Evolutionary conservation across 1,140 invertebrate genomes (phyloP).

Genomic region (Heterodera carotae): DNA sequence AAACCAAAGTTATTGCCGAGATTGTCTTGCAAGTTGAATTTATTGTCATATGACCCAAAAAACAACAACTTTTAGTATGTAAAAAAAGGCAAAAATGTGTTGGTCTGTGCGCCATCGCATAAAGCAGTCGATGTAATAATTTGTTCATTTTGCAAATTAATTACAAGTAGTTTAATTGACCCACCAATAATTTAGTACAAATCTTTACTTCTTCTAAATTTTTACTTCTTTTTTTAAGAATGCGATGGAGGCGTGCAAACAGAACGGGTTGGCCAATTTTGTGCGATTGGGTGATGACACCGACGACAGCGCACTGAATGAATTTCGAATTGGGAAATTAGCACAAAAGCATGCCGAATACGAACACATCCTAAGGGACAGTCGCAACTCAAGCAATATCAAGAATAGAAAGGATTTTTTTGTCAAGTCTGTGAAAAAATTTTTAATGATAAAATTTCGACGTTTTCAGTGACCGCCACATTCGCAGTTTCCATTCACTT

Average conservation of each 20-base stretch:
- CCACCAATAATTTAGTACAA: too few relatives aligned
- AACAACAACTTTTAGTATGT: slow-evolving; percentile 19
- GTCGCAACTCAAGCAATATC: neutral
- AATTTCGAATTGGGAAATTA: neutral
- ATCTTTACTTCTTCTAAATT: too few relatives aligned
- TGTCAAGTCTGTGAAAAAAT: neutral
- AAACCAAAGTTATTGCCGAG: slow-evolving; percentile 46
- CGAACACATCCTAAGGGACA: slow-evolving; percentile 5
- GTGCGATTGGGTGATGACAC: neutral
- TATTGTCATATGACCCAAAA: neutral
- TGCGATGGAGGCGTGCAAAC: slow-evolving; percentile 27
- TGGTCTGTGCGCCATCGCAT: slow-evolving; percentile 39
- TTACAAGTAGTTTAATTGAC: too few relatives aligned
- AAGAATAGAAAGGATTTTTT: neutral
- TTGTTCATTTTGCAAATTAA: too few relatives aligned
- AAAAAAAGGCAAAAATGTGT: slow-evolving; percentile 25
- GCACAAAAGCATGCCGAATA: slow-evolving; percentile 24
- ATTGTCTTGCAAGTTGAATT: slow-evolving; percentile 44
- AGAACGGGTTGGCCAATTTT: slow-evolving; percentile 22
- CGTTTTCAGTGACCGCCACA: neutral
- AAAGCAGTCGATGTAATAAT: slow-evolving; percentile 29
- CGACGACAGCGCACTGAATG: slow-evolving; percentile 8
- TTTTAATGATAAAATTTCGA: neutral
- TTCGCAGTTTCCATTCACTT: neutral
- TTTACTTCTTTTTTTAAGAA: neutral